A percentile compares a stretch with the other conserved stretches of the same genome.
These are phyloP conservation scores for Xiphydria camelus DNA, from an alignment of 2,888 invertebrate genomes.

Conservation along the genomic window DNA sequence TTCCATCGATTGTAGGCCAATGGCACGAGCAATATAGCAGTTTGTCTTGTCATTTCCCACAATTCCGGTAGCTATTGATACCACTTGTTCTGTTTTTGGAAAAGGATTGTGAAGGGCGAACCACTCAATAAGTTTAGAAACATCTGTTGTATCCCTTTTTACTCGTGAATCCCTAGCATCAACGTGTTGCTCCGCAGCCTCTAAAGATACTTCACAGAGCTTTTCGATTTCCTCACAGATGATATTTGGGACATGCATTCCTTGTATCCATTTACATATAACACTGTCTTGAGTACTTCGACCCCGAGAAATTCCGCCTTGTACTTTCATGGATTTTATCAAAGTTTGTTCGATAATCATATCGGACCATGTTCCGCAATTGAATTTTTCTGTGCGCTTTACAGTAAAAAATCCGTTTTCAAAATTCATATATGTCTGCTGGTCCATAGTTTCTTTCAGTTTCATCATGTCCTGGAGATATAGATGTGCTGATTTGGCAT, in stretches of 20 bases:
- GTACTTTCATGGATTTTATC: constrained; percentile 22
- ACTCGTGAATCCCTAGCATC: constrained; percentile 31
- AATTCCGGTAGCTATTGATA: constrained; percentile 33
- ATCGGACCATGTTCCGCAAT: constrained; percentile 50
- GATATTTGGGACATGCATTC: constrained; percentile 34
- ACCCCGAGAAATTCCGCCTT: constrained; percentile 39
- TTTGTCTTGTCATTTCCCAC: constrained; percentile 33
- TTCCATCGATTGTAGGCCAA: constrained; percentile 29
- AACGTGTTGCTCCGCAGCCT: constrained; percentile 30
- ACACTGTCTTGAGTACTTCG: too few species aligned
- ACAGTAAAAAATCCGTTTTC: too few species aligned
- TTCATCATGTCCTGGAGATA: constrained; percentile 20
- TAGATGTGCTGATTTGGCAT: too few species aligned
- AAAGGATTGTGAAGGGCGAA: constrained; percentile 26
- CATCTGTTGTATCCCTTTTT: constrained; percentile 29
- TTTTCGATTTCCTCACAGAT: too few species aligned
- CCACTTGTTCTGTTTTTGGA: constrained; percentile 24
- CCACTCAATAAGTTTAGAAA: constrained; percentile 28
- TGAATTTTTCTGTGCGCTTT: too few species aligned
- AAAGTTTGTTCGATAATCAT: constrained; percentile 37
- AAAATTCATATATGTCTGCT: constrained; percentile 35
- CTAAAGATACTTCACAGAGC: constrained; percentile 33
- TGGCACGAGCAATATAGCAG: constrained; percentile 25
- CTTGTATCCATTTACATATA: constrained; percentile 37
- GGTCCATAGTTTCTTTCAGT: constrained; percentile 13